Conservation (phyloP, 2,888 invertebrate species). For the Plebejus anna region DNA sequence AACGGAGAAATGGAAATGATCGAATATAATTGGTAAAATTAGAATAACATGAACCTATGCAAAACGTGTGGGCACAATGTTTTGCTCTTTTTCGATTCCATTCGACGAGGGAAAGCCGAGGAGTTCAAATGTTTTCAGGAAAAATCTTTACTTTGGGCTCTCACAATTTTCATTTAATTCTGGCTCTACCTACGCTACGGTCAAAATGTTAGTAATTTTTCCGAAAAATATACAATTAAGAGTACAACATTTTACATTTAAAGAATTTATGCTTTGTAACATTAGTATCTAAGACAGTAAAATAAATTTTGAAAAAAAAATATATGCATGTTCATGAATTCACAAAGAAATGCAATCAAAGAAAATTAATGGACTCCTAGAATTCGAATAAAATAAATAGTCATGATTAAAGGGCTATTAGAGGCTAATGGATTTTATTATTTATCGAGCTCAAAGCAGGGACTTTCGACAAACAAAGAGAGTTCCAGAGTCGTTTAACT, state of each 20-base stretch:
- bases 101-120: background rate
- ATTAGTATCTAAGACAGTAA: too few species aligned
- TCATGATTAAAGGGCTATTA: slow-evolving; percentile 53
- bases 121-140: background rate
- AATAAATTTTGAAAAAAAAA: background rate
- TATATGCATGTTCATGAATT: background rate
- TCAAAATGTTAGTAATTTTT: background rate
- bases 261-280: too few species aligned
- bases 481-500: slow-evolving; percentile 55
- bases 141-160: background rate
- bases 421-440: slow-evolving; percentile 39
- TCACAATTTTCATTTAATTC: background rate
- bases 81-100: background rate
- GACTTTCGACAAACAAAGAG: slow-evolving; percentile 65
- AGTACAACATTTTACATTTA: too few species aligned
- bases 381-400: slow-evolving; percentile 16
- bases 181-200: background rate
- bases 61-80: background rate
- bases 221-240: too few species aligned
- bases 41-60: slow-evolving; percentile 26
- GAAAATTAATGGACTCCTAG: slow-evolving; percentile 12
- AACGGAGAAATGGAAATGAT: slow-evolving; percentile 23
- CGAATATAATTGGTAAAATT: slow-evolving; percentile 17
- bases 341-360: background rate
- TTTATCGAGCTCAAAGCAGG: slow-evolving; percentile 34